A percentile compares a stretch with the other conserved stretches of the same genome.
These are phyloP conservation scores for Eilema griseolum DNA, from an alignment of 2,888 invertebrate species.

Conservation along the genomic window DNA sequence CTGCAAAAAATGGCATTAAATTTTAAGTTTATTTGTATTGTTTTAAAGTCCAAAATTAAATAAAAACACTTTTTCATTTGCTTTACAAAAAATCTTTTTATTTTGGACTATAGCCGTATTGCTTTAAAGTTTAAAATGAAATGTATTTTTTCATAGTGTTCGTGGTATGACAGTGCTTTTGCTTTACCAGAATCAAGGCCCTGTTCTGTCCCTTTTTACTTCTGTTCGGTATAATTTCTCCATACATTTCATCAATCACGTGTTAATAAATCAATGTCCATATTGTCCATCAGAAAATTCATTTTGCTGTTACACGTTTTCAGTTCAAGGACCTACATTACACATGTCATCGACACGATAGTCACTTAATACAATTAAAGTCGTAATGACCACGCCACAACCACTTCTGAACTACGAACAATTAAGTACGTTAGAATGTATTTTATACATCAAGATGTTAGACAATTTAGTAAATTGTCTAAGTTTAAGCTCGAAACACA, in stretches of 20 bases:
- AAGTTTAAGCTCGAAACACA: background rate
- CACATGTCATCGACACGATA: background rate
- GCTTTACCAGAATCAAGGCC: no score
- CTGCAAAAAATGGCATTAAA: no score
- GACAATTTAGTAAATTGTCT: background rate
- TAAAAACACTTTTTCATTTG: no score
- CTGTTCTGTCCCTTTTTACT: no score
- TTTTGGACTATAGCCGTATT: no score
- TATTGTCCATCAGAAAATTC: background rate
- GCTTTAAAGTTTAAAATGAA: no score
- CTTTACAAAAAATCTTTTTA: no score
- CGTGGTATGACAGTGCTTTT: no score
- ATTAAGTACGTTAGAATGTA: background rate
- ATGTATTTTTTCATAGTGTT: no score
- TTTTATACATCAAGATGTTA: background rate
- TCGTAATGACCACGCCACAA: background rate
- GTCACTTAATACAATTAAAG: background rate
- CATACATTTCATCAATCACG: background rate
- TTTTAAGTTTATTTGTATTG: no score
- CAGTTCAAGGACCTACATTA: background rate
- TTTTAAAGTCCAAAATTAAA: no score
- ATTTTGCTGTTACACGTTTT: background rate
- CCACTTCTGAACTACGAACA: background rate
- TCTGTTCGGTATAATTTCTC: background rate
- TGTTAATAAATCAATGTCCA: background rate